Conservation (phyloP, 2,113 vertebrate species). For the Poeciliopsis turrubarensis region DNA sequence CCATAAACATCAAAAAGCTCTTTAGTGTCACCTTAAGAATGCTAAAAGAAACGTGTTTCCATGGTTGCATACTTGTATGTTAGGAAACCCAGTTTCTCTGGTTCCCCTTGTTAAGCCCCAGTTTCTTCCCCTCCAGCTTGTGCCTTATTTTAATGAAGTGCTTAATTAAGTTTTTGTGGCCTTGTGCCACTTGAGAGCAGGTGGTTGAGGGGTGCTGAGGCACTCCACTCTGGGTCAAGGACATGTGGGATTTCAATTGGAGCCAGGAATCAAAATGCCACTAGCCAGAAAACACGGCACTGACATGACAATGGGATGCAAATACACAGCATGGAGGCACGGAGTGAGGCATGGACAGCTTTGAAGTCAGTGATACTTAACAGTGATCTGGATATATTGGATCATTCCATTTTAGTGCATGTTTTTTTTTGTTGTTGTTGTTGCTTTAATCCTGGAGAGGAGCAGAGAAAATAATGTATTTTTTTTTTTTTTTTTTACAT, state of each 20-base stretch:
- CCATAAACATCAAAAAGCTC: too few species aligned
- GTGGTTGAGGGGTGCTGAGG: constrained; percentile 15
- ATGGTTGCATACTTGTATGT: background rate
- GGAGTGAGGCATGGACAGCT: background rate
- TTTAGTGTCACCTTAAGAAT: too few species aligned
- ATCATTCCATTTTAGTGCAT: background rate
- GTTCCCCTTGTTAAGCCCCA: background rate
- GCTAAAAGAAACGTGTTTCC: background rate
- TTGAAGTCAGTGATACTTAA: background rate
- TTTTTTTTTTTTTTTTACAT: too few species aligned
- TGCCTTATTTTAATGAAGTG: constrained; percentile 34
- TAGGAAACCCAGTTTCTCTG: constrained; percentile 1
- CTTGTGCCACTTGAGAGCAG: constrained; percentile 35
- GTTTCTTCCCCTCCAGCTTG: background rate
- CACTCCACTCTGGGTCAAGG: constrained; percentile 45
- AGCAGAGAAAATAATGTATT: background rate
- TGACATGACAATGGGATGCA: constrained; percentile 19
- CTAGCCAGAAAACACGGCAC: constrained; percentile 15
- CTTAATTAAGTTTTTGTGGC: constrained; percentile 45
- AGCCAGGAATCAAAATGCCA: constrained; percentile 29
- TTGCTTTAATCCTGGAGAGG: background rate
- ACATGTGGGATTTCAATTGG: constrained; percentile 25
- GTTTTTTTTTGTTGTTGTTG: background rate
- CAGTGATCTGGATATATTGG: background rate
- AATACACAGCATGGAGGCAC: background rate